Conservation (phyloP, 2,113 vertebrate genomes). For the Protobothrops mucrosquamatus region DNA sequence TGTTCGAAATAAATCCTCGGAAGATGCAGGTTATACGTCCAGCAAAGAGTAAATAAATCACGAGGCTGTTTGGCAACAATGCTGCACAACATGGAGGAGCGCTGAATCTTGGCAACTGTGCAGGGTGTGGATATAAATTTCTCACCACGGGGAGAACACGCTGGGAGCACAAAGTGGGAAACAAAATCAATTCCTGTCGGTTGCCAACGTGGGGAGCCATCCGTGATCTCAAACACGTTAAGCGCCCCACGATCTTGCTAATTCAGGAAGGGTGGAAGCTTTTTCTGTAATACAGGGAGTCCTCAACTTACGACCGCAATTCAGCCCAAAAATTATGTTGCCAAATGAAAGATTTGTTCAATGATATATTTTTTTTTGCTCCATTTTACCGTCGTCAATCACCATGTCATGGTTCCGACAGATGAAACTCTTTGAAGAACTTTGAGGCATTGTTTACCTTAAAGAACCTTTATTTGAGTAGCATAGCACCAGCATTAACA, state of each 20-base stretch:
- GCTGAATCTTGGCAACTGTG: slow-evolving; percentile 49
- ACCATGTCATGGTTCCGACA: too few relatives aligned
- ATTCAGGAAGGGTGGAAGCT: slow-evolving; percentile 68
- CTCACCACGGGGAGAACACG: slow-evolving; percentile 35
- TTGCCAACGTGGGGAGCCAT: slow-evolving; percentile 68
- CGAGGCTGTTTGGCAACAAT: slow-evolving; percentile 41
- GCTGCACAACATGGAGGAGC: slow-evolving; percentile 53
- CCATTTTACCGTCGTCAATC: too few relatives aligned
- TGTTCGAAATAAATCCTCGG: background rate
- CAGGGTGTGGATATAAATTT: slow-evolving; percentile 59
- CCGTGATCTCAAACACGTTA: slow-evolving; percentile 71
- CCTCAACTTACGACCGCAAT: background rate
- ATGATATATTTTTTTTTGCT: too few relatives aligned
- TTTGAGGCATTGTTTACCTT: too few relatives aligned
- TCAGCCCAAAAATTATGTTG: too few relatives aligned
- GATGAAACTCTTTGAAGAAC: too few relatives aligned
- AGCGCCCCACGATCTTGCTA: slow-evolving; percentile 70
- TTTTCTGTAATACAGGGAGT: background rate
- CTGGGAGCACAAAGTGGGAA: background rate
- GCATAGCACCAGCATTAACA: too few relatives aligned
- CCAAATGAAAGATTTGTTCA: too few relatives aligned
- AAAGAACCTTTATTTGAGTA: too few relatives aligned
- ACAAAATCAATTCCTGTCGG: slow-evolving; percentile 40
- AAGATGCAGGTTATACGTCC: slow-evolving; percentile 28
- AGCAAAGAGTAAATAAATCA: slow-evolving; percentile 52